Base-by-base conservation (phyloP, 1,140 invertebrate genomes). In the Cotesia glomerata region DNA sequence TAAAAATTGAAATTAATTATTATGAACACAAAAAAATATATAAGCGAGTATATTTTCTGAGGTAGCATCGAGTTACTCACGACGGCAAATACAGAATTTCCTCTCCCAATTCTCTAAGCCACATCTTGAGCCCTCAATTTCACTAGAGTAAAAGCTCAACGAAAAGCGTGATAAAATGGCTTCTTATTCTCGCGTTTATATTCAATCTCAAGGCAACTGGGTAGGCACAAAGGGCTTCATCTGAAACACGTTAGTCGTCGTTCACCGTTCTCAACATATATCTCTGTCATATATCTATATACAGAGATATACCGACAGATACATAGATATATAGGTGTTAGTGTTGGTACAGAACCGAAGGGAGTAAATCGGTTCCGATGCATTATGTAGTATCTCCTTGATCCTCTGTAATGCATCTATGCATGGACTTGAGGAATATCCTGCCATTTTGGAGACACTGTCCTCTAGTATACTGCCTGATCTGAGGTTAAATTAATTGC, bases 161-260 rank as follows among this genome's bases (percentile, higher is more conserved):
- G 78, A 66, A 74, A 78, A 81, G 78, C 80, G 80, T 84, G 80
- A 84, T 86, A 85, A 85, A 86, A 85, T 81, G 79, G 80, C 83
- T 86, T 82, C 83, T 86, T 85, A 86, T 85, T 86, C 83, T 84
- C 83, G 81, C 84, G 82, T 86, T 86, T 86, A 85, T 85, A 85
- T 86, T 86, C 84, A 86, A 86, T 86, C 75, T 72, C 64, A 26
- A 68, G 67, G 52, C 34, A 56, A 72, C 62, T 72, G 36, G 69
- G 75, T 77, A 78, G 66, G 78, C 81, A 81, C 82, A 82, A 82
- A 84, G 77, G 79, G 79, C 77, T 81, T 79, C 81, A 84, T 85
- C 77, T 67, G 54, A 72, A 59, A 67, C 34, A 67, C 72, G 62
- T 51, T 63, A 62, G 62, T 56, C 32, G 36, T 36, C 32, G 49